Conservation (phyloP, 2,888 invertebrate genomes). For the Acrobeloides nanus region DNA sequence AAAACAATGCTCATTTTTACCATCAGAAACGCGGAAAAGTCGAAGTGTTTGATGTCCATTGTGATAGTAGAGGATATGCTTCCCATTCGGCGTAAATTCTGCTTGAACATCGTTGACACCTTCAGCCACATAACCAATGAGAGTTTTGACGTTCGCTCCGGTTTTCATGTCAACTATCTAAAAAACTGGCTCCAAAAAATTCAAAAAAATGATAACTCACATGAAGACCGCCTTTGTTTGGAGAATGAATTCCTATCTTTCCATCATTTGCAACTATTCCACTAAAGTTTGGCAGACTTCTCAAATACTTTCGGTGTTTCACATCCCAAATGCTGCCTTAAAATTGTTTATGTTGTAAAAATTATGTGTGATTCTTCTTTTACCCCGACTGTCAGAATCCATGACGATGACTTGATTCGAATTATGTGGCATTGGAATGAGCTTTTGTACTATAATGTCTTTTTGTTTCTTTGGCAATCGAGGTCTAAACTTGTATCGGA, state of each 20-base stretch:
- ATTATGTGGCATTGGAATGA: slow-evolving; percentile 33
- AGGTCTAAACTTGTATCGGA: slow-evolving; percentile 40
- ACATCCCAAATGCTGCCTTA: slow-evolving; percentile 44
- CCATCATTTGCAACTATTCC: slow-evolving; percentile 57
- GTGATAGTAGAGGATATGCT: slow-evolving; percentile 92
- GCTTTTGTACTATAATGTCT: slow-evolving; percentile 36
- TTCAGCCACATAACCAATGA: slow-evolving; percentile 80
- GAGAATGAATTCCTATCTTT: slow-evolving; percentile 83
- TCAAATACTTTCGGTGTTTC: slow-evolving; percentile 25
- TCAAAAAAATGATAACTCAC: slow-evolving; percentile 19
- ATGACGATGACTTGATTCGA: slow-evolving; percentile 40
- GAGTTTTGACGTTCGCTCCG: slow-evolving; percentile 77
- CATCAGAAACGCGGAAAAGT: slow-evolving; percentile 80
- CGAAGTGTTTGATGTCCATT: slow-evolving; percentile 86
- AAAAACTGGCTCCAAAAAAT: neutral
- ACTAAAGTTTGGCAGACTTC: slow-evolving; percentile 36
- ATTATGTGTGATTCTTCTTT: no score
- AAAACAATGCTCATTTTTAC: no score
- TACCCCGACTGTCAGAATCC: slow-evolving; percentile 36
- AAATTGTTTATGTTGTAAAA: no score
- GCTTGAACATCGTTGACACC: slow-evolving; percentile 93
- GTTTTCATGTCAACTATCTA: slow-evolving; percentile 74
- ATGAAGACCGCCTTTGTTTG: slow-evolving; percentile 81
- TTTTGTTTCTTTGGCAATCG: slow-evolving; percentile 35
- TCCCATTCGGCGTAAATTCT: slow-evolving; percentile 83